A percentile compares a stretch with the other conserved stretches of the same genome.
Conservation (phyloP, 2,113 vertebrate species). For the Leptodactylus fuscus region DNA sequence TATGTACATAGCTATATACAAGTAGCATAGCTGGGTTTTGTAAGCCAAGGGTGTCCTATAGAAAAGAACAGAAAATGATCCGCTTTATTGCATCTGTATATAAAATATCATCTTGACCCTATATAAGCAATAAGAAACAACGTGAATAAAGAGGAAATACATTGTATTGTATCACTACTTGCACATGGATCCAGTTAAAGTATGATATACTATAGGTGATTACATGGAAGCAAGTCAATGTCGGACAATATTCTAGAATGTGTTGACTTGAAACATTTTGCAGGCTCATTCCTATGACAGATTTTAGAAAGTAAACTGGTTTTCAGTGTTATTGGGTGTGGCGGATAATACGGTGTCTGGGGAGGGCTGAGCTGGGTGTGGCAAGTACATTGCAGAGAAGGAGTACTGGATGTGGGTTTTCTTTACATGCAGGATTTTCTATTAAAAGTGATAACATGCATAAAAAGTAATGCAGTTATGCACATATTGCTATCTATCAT, state of each 20-base stretch:
- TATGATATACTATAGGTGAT: too few relatives aligned
- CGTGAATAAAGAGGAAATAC: not conserved
- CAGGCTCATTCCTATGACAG: not conserved
- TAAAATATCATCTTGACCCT: not conserved
- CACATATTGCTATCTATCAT: too few relatives aligned
- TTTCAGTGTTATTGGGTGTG: not conserved
- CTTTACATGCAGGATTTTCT: not conserved
- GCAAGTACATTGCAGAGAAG: not conserved
- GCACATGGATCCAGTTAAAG: too few relatives aligned
- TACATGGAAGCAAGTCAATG: too few relatives aligned
- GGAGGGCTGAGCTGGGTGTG: constrained; percentile 13
- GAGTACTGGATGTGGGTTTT: not conserved
- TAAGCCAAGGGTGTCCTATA: not conserved
- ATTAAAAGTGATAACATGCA: too few relatives aligned
- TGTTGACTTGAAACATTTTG: too few relatives aligned
- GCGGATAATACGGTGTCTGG: not conserved
- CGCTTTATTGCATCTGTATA: not conserved
- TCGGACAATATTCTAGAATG: too few relatives aligned
- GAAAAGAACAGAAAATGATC: not conserved
- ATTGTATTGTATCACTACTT: not conserved
- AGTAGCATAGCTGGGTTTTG: not conserved
- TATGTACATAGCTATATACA: not conserved
- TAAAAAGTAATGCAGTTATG: too few relatives aligned
- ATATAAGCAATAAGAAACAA: not conserved
- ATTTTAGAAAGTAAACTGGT: not conserved